Evolutionary conservation across 2,113 vertebrate species (phyloP), one percentile per base, ranked within the genome.

Genomic region (Tor tambroides): DNA sequence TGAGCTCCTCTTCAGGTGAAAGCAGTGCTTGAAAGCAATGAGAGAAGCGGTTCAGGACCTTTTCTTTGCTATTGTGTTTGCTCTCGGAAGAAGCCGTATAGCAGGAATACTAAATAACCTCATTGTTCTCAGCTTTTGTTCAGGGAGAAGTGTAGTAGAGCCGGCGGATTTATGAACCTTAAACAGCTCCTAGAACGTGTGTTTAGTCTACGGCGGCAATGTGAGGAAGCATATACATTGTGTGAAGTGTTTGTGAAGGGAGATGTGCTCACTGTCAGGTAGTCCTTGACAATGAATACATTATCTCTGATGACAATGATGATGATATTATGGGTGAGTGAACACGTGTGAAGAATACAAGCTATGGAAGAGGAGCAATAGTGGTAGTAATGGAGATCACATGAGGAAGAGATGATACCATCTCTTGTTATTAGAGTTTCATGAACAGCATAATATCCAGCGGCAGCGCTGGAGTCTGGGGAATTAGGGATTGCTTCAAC

Each of bases 1-100:
- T 84, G 59, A 89, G 85, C 84, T 80, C 85, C 89, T 83, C 87
- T 91, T 87, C 87, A 91, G 84, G 89, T 89, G 83, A 88, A 77
- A 56, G 86, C 87, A 59, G 23, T 26, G 72, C 84, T 89, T 85
- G 67, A 84, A 77, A n/a, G 71, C 41, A 59, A 69, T 54, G 76
- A 88, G 76, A 88, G 71, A 84, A 87, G 80, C 17, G 61, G 81
- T 67, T 74, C 41, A 80, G 32, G 78, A 79, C 26, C 77, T 85
- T 77, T 56, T 85, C 41, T 54, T 67, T 15, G 80, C 88, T 86
- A 87, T 80, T 88, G 87, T 90, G 78, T 87, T 83, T 87, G 82
- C 86, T 86, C 80, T 81, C 67, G 26, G 56, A 78, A 74, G 82
- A 75, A 86, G 81, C 76, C 8, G 28, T 84, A 87, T 51, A 67